Conservation (phyloP, 2,888 invertebrate genomes). For the Synergus japonicus region DNA sequence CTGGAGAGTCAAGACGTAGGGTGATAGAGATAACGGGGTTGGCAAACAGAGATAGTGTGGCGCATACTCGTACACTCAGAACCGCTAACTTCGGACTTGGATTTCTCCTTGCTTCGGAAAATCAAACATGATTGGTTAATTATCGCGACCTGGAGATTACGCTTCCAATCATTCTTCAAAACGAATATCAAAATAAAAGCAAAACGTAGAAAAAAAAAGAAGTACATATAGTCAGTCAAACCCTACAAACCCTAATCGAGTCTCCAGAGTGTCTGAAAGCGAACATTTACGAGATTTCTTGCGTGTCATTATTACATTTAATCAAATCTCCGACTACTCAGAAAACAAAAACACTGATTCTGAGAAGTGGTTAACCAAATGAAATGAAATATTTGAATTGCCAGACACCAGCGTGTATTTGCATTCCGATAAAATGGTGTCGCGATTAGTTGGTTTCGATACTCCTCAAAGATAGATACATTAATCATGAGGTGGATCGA, state of each 20-base stretch:
- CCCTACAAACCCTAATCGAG: background rate
- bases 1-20: constrained; percentile 61
- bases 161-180: background rate
- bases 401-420: background rate
- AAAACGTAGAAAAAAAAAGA: background rate
- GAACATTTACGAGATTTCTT: background rate
- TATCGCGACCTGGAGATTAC: constrained; percentile 18
- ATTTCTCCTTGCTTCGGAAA: constrained; percentile 24
- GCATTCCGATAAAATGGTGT: background rate
- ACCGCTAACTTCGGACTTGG: constrained; percentile 26
- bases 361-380: background rate
- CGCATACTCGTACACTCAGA: constrained; percentile 55
- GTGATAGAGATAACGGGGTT: constrained; percentile 72
- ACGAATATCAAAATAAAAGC: background rate
- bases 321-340: background rate
- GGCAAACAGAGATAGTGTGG: constrained; percentile 75
- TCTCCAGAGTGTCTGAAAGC: constrained; percentile 1
- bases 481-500: constrained; percentile 41
- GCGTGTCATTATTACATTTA: background rate
- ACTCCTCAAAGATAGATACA: constrained; percentile 24
- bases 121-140: constrained; percentile 30
- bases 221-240: background rate
- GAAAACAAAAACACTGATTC: constrained; percentile 1
- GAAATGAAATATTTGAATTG: background rate
- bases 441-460: background rate